Base-by-base conservation (phyloP, 1,140 invertebrate genomes). In the Caerostris extrusa region DNA sequence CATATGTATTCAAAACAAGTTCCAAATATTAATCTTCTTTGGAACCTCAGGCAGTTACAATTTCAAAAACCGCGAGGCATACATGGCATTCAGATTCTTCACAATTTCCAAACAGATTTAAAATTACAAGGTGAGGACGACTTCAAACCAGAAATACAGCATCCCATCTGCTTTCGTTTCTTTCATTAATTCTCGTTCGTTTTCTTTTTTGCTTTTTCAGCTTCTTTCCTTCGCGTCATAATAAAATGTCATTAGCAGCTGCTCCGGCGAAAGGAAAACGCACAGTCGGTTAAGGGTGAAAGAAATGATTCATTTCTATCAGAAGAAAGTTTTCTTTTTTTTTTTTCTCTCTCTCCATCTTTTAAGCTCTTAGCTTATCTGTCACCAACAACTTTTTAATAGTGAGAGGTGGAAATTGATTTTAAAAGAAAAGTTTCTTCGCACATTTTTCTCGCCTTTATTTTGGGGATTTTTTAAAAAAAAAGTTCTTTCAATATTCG, bases 231-330 rank as follows among this genome's bases (percentile, higher is more conserved):
- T 34, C 6, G 19, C 8, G 69, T 71, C n/a, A 34, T 71, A 34
- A 71, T 71, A 71, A 71, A 71, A 71, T 19, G 69, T 71, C 69
- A 71, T 71, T 71, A 71, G 10, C n/a, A 71, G 69, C 69, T 19
- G 19, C 19, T 19, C 34, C 7, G 6, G 69, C n/a, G 3, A 19
- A 50, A 71, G n/a, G 61, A 17, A 67, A 67, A 7, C 3, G 69
- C 69, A 34, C 69, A 19, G 69, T 3, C 69, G n/a, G 69, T 71
- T 34, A 71, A n/a, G 69, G 19, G 34, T 19, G 34, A 34, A 71
- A 71, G 19, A 34, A 71, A 71, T 71, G 19, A 71, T 71, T 71
- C 19, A 71, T 71, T 71, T 71, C 69, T n/a, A 19, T 71, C 34
- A 8, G 6, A 34, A n/a, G 69, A 50, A 2, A 71, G n/a, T 71